These are phyloP conservation scores for Pristiophorus japonicus DNA, from an alignment of 2,113 vertebrate genomes.

Conservation along the genomic window DNA sequence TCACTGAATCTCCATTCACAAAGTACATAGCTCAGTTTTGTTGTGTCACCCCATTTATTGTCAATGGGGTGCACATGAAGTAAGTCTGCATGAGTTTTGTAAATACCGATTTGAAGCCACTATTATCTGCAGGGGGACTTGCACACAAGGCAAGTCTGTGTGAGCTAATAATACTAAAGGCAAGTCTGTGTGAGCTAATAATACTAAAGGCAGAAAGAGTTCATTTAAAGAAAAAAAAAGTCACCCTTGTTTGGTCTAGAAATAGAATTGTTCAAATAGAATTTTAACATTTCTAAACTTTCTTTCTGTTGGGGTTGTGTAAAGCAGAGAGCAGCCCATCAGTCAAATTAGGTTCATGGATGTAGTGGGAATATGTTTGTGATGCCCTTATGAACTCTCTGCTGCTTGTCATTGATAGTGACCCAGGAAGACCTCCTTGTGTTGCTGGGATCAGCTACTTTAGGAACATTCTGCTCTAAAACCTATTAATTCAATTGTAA, in stretches of 20 bases:
- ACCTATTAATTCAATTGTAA: not conserved
- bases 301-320: not conserved
- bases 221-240: too few relatives aligned
- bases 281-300: not conserved
- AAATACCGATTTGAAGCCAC: not conserved
- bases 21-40: not conserved
- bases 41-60: not conserved
- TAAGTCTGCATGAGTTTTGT: not conserved
- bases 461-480: not conserved
- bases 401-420: not conserved
- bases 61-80: not conserved
- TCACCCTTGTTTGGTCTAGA: not conserved
- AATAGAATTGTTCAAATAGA: not conserved
- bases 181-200: not conserved
- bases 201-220: not conserved
- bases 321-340: not conserved
- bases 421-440: not conserved
- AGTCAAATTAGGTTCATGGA: not conserved
- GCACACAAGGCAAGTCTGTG: not conserved
- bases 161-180: not conserved
- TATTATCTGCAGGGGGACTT: not conserved
- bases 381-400: not conserved
- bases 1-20: not conserved
- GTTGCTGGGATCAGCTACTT: not conserved
- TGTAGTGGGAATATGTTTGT: not conserved